A percentile compares a stretch with the other conserved stretches of the same genome.
Evolutionary conservation across 2,888 invertebrate genomes (phyloP).

Genomic region (Oscheius sp.): DNA sequence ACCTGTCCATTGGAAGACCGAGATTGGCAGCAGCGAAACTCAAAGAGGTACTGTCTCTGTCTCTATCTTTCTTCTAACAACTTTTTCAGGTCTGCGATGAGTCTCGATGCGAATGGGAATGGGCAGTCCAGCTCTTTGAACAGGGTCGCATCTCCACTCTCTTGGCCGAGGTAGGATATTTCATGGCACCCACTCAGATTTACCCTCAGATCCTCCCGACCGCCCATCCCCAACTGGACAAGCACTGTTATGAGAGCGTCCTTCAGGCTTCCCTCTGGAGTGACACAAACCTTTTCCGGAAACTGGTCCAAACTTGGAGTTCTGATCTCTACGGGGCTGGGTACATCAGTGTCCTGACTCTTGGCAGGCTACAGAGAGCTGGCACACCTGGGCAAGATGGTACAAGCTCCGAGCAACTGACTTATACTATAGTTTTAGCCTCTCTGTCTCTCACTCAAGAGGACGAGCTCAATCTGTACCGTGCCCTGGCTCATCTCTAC

Average conservation of each 20-base stretch:
- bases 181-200: no score
- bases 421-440: constrained; percentile 1
- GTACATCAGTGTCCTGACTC: not conserved
- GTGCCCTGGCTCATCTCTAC: constrained; percentile 66
- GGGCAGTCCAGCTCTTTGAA: constrained; percentile 67
- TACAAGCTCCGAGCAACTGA: not conserved
- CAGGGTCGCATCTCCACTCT: constrained; percentile 44
- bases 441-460: constrained; percentile 19
- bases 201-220: constrained; percentile 60
- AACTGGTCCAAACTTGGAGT: constrained; percentile 64
- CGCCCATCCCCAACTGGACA: constrained; percentile 67
- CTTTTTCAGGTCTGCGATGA: constrained; percentile 58
- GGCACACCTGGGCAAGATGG: not conserved
- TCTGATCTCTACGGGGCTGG: constrained; percentile 68
- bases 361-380: constrained; percentile 11
- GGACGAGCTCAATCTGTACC: constrained; percentile 50
- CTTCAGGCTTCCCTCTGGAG: constrained; percentile 55
- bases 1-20: constrained; percentile 49
- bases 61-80: not conserved
- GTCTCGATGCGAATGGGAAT: constrained; percentile 71
- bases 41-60: constrained; percentile 34
- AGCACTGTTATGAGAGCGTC: constrained; percentile 68
- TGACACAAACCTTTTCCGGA: constrained; percentile 55
- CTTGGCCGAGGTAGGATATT: constrained; percentile 47
- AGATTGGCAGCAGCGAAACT: constrained; percentile 50